Base-by-base conservation (phyloP, 2,797 vertebrate genomes). In the Euthynnus affinis region DNA sequence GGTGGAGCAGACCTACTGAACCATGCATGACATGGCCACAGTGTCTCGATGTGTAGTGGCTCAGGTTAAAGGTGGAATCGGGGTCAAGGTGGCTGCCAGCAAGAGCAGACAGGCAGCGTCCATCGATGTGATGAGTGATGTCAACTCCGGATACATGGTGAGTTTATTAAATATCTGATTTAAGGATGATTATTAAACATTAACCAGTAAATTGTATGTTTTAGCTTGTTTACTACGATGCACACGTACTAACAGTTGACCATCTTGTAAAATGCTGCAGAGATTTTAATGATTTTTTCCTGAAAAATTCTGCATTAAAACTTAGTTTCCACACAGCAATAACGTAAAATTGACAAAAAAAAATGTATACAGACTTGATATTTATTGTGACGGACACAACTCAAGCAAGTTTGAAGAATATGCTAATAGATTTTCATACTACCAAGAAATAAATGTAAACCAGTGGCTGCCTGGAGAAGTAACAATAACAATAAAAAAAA, bases 21-120 rank as follows among this genome's bases (percentile, higher is more conserved):
- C 40, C 10, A 9, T 37, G 23, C 32, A 44, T 18, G 29, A 57
- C 58, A 60, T 56, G 25, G 29, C 29, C 48, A 55, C 55, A 48
- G 71, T 12, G 22, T 32, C 48, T 12, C n/a, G 6, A 5, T 56
- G 67, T 9, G 12, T 44, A 13, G 27, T 17, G 32, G 6, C 49
- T 49, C 34, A 46, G 55, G 48, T 61, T 59, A 70, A 17, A 59
- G 77, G 56, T 52, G 53, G 42, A 42, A 6, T 29, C 29, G n/a
- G 12, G 48, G 44, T 73, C 29, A 52, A 20, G 37, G 46, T 15
- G n/a, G 13, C 20, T 7, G 65, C 66, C 12, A 27, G 4, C 10
- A 23, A 15, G 59, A 63, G 46, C 37, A 37, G 22, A 10, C 51
- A 29, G 10, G 20, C 17, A 3, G n/a, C 22, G 10, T 22, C 9